These are phyloP conservation scores for Colinus virginianus DNA, from an alignment of 2,113 vertebrate species.

Conservation along the genomic window DNA sequence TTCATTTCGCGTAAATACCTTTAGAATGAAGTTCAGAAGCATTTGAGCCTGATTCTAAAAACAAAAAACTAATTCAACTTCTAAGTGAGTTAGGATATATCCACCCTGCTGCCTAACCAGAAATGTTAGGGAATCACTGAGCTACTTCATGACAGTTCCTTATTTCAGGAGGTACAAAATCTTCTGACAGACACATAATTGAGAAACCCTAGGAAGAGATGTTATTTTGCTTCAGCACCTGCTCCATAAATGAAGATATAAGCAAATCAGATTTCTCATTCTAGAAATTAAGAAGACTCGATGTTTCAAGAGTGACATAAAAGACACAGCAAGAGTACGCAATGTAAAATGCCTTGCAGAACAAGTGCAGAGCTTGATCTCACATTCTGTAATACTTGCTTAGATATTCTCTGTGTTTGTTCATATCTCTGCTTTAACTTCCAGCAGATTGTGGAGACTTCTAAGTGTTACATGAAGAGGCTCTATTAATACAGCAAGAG, in stretches of 20 bases:
- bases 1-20: background rate
- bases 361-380: background rate
- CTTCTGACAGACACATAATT: constrained; percentile 39
- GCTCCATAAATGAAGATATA: constrained; percentile 39
- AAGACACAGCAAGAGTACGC: background rate
- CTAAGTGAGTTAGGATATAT: background rate
- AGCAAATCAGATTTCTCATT: background rate
- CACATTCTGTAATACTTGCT: background rate
- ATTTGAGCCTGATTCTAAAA: background rate
- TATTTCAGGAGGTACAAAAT: background rate
- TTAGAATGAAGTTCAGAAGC: background rate
- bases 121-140: background rate
- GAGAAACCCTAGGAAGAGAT: constrained; percentile 38
- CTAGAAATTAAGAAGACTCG: background rate
- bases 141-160: constrained; percentile 35
- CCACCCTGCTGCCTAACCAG: background rate
- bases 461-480: background rate
- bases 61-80: background rate
- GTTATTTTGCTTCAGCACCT: constrained; percentile 44
- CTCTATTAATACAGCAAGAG: background rate
- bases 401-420: background rate
- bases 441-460: background rate
- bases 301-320: background rate
- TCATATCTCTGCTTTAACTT: background rate
- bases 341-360: background rate